Conservation (phyloP, 1,140 invertebrate genomes). For the Drosophila rufa region DNA sequence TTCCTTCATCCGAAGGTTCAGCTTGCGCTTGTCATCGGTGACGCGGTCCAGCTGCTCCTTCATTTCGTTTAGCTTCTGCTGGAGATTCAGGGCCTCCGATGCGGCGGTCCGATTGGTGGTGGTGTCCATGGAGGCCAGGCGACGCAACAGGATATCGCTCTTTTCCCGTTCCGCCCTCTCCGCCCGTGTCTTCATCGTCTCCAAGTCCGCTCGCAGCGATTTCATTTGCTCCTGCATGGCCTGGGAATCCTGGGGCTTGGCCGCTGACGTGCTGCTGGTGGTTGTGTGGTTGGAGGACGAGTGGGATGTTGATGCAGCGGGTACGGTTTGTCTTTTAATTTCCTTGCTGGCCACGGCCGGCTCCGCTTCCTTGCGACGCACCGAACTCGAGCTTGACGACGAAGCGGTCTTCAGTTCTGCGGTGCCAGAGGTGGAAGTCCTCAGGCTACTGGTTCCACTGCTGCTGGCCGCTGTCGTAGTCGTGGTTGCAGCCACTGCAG, state of each 20-base stretch:
- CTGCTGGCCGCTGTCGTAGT: conserved; percentile 22
- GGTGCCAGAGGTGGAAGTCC: conserved; percentile 84
- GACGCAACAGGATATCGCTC: conserved; percentile 92
- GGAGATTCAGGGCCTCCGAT: conserved; percentile 90
- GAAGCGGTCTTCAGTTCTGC: conserved; percentile 41
- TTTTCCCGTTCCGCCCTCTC: conserved; percentile 94
- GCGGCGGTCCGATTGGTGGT: conserved; percentile 89
- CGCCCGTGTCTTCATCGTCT: conserved; percentile 87
- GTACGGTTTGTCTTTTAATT: conserved; percentile 85
- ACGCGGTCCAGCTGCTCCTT: conserved; percentile 92
- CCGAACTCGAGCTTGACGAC: conserved; percentile 30
- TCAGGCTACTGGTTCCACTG: conserved; percentile 22
- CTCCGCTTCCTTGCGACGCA: conserved; percentile 68
- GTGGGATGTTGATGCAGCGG: conserved; percentile 82
- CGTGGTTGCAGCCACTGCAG: conserved; percentile 28
- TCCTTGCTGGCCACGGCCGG: conserved; percentile 83
- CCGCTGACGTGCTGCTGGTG: conserved; percentile 76
- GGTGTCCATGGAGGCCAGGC: conserved; percentile 91
- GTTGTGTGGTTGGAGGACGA: conserved; percentile 72
- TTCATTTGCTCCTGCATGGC: conserved; percentile 88
- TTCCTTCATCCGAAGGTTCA: conserved; percentile 89
- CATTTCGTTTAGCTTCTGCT: conserved; percentile 93
- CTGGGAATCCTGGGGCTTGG: conserved; percentile 74
- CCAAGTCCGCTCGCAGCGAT: conserved; percentile 88
- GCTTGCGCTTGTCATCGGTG: conserved; percentile 92